phyloP scores from a whole-genome alignment of 1,140 invertebrate genomes.

The Solenopsis invicta region DNA sequence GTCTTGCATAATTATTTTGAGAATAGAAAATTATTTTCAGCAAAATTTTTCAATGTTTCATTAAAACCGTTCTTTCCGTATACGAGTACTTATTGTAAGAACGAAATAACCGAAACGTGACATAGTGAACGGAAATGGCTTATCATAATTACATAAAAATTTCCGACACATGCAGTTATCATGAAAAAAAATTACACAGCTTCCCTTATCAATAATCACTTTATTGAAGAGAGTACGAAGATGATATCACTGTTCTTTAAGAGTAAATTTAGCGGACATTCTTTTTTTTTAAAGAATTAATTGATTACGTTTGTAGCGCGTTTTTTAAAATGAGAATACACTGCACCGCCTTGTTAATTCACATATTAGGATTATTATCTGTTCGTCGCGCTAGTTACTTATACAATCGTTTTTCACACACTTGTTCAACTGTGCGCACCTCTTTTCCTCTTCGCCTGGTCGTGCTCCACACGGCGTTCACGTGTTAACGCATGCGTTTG shows the following conservation, averaged over 20 bases:
- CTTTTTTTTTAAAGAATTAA: background rate
- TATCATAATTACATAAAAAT: background rate
- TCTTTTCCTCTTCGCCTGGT: conserved; percentile 33
- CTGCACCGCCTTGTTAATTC: conserved; percentile 5
- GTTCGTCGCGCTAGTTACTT: conserved; percentile 58
- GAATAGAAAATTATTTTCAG: no score
- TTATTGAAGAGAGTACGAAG: background rate
- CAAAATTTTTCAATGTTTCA: no score
- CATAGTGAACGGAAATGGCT: background rate
- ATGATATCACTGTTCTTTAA: background rate
- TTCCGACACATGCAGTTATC: no score
- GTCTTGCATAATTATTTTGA: no score
- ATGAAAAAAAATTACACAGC: background rate
- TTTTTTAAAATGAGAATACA: background rate
- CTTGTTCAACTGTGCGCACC: conserved; percentile 12
- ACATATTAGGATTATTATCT: conserved; percentile 36
- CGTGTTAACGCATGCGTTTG: conserved; percentile 67
- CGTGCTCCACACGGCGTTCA: conserved; percentile 26
- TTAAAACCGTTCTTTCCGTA: no score
- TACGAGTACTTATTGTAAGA: background rate
- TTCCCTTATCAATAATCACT: background rate
- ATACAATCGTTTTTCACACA: conserved; percentile 68
- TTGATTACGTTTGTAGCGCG: background rate
- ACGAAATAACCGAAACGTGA: background rate
- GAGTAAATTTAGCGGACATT: background rate